These are phyloP conservation scores for Zeus faber DNA, from an alignment of 2,113 vertebrate species.

Conservation along the genomic window DNA sequence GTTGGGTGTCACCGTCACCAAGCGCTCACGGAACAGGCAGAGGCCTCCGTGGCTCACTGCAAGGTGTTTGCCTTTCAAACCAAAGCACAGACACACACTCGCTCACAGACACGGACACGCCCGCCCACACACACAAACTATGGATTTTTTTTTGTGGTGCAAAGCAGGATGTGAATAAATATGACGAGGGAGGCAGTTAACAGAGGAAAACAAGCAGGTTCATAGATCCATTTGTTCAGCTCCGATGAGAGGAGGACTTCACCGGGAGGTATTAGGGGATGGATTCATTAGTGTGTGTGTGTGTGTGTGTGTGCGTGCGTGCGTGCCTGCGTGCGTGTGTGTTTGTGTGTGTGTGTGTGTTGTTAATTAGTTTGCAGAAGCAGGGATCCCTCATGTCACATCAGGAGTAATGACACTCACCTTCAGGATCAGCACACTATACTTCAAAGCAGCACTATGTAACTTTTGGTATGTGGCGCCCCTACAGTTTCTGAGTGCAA, in stretches of 20 bases:
- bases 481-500: no score
- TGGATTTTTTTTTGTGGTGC: constrained; percentile 34
- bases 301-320: not conserved
- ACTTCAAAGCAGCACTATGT: no score
- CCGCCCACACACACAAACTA: not conserved
- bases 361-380: not conserved
- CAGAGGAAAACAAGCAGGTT: constrained; percentile 38
- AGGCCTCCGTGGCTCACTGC: no score
- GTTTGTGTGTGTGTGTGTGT: not conserved
- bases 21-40: no score
- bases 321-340: not conserved
- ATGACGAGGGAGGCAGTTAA: constrained; percentile 30
- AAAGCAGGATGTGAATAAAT: constrained; percentile 42
- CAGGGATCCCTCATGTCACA: no score
- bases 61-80: no score
- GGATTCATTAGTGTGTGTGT: constrained; percentile 3
- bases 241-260: constrained; percentile 18
- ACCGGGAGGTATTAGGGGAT: constrained; percentile 11
- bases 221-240: constrained; percentile 29
- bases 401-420: no score
- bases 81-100: not conserved
- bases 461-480: no score
- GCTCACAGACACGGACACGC: not conserved
- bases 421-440: no score
- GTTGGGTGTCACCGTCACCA: no score